Base-by-base conservation (phyloP, 2,797 vertebrate genomes). In the Mus caroli region DNA sequence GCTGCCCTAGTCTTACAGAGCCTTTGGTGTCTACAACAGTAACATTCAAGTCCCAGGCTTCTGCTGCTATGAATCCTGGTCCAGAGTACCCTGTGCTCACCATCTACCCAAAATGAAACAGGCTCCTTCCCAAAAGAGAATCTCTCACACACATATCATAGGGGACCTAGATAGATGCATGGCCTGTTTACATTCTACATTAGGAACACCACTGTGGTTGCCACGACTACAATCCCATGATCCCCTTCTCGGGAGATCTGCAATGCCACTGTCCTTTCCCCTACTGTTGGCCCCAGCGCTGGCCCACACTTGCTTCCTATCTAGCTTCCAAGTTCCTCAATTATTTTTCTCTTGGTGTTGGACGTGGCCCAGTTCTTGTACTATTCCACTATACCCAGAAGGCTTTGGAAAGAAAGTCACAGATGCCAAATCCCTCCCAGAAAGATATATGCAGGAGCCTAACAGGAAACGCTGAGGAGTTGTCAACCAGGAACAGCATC, bases 31-130 rank as follows among this genome's bases (percentile, higher is more conserved):
- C 77, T 75, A 12, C 2, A 60, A 4, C 5, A 3, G n/a, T 50
- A 50, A 11, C 6, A 73, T 37, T 50, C 67, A 28, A 7, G 75
- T 54, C 46, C n/a, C 60, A 54, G 52, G 13, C 22, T 0, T 11
- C 50, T 71, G 34, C 40, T 71, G 22, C 40, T 88, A 0, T 28
- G 4, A 60, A 43, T 58, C 13, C 58, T 15, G 40, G 71, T 46
- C n/a, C n/a, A 37, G 90, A 26, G 69, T 40, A 20, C 34, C 28
- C 20, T 1, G 20, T 6, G 4, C 52, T 67, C 17, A 5, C 0
- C 2, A 6, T 37, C 56, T 10, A 24, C 34, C n/a, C 85, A 46
- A 19, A 5, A 24, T 0, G 0, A 79, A n/a, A 79, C 19, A 0
- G 50, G 1, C 12, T 91, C 46, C 71, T 64, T n/a, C 43, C n/a